phyloP scores from a whole-genome alignment of 2,888 invertebrate species.

The Torymus tubicola region DNA sequence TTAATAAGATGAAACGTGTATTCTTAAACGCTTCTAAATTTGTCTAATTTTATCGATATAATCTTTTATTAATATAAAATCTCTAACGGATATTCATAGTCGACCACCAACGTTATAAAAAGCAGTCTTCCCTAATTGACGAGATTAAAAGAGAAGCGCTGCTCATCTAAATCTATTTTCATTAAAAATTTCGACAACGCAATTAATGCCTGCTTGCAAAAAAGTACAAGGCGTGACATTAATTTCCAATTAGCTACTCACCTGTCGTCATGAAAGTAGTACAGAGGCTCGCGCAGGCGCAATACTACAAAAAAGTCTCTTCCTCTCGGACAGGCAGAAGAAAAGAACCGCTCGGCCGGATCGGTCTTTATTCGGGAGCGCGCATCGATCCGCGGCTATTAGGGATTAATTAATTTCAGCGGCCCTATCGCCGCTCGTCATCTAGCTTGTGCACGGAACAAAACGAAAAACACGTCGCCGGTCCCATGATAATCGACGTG shows the following conservation, averaged over 20 bases:
- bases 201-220: no score
- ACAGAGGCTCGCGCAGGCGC: no score
- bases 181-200: no score
- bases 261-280: no score
- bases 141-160: no score
- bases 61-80: no score
- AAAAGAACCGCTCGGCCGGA: background rate
- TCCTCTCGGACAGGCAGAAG: background rate
- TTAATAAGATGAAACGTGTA: no score
- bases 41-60: no score
- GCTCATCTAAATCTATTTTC: background rate
- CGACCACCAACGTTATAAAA: no score
- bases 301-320: background rate
- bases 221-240: background rate
- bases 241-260: slow-evolving; percentile 1
- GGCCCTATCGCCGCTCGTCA: slow-evolving; percentile 28
- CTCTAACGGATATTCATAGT: no score
- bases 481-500: background rate
- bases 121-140: no score
- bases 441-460: background rate
- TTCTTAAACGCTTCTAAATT: no score
- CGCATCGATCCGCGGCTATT: slow-evolving; percentile 34
- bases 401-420: slow-evolving; percentile 39
- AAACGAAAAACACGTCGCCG: background rate
- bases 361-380: background rate